Base-by-base conservation (phyloP, 2,888 invertebrate genomes). In the Acrocyrtus sp. region DNA sequence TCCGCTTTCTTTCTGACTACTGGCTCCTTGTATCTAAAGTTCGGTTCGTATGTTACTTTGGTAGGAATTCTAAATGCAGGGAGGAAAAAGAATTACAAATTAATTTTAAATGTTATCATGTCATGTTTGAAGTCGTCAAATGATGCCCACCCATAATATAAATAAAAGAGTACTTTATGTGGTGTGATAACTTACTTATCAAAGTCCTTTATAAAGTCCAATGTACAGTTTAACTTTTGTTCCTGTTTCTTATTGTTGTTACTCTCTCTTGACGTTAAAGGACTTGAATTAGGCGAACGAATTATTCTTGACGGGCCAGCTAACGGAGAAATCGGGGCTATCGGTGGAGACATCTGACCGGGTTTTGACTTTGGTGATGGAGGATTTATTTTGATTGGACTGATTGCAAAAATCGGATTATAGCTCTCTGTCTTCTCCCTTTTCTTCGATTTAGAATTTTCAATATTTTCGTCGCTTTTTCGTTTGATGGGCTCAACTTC, bases 131-230 rank as follows among this genome's bases (percentile, higher is more conserved):
- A n/a, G n/a, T n/a, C n/a, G n/a, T n/a, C n/a, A n/a, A n/a, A n/a
- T n/a, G n/a, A n/a, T n/a, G n/a, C n/a, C n/a, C n/a, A n/a, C n/a
- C n/a, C n/a, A n/a, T n/a, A n/a, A n/a, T n/a, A n/a, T n/a, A n/a
- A n/a, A n/a, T n/a, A n/a, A n/a, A n/a, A n/a, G n/a, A n/a, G n/a
- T n/a, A n/a, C n/a, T n/a, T n/a, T n/a, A n/a, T n/a, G n/a, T n/a
- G n/a, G n/a, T n/a, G n/a, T n/a, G n/a, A n/a, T n/a, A 2, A 19
- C 67, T 50, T 27, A 58, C 67, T 51, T 67, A 51, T 67, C 67
- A 58, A 58, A 67, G 22, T 58, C 67, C 29, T 57, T 67, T 1
- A 67, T 24, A 15, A 66, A 5, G 15, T 56, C 39, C 4, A 39
- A 19, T 12, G 67, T 67, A 21, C 22, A 67, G 21, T 67, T 58